These are phyloP conservation scores for Sander vitreus DNA, from an alignment of 2,113 vertebrate species.

Conservation along the genomic window DNA sequence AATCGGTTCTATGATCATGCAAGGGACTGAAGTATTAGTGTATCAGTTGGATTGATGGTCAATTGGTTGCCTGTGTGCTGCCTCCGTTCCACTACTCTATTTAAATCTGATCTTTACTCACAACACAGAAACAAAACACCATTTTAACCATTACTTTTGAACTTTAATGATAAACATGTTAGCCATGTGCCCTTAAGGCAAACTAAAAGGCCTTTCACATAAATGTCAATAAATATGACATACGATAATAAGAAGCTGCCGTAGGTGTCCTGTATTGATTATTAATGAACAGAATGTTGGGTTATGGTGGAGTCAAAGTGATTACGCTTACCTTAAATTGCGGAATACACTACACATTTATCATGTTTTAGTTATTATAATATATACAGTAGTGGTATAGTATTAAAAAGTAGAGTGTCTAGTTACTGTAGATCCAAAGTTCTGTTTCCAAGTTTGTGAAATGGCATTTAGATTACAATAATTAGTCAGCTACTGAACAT, in stretches of 20 bases:
- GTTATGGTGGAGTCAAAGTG: background rate
- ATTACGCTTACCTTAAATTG: background rate
- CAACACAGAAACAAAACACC: background rate
- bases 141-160: background rate
- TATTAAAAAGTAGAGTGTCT: background rate
- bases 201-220: background rate
- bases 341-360: background rate
- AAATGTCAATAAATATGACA: too few relatives aligned
- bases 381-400: background rate
- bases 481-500: background rate
- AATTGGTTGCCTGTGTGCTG: background rate
- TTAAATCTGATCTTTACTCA: constrained; percentile 17
- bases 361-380: background rate
- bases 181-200: background rate
- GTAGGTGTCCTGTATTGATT: background rate
- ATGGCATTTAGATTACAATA: background rate
- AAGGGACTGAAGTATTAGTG: background rate
- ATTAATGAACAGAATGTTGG: background rate
- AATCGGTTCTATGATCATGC: background rate
- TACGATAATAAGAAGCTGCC: background rate
- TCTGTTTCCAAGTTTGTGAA: constrained; percentile 2
- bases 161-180: background rate
- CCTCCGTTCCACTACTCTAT: background rate
- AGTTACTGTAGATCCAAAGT: background rate
- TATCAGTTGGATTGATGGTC: constrained; percentile 27